Percentiles rank a stretch among this genome's conserved stretches.
phyloP scores from a whole-genome alignment of 2,888 invertebrate species.

The Dromius quadrimaculatus region DNA sequence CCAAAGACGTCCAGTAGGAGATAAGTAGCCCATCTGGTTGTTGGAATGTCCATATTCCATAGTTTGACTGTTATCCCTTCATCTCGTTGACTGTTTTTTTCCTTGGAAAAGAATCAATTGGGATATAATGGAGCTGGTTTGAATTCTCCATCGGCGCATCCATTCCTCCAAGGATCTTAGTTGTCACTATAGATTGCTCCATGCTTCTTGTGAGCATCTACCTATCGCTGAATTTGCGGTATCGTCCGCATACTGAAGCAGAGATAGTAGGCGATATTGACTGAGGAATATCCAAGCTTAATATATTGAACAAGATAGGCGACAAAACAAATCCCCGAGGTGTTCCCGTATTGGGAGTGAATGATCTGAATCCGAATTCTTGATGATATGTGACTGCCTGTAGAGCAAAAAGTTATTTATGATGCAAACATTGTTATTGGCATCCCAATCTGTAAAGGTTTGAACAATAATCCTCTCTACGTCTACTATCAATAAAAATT shows the following conservation, averaged over 20 bases:
- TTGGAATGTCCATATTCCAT: not conserved
- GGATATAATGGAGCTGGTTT: not conserved
- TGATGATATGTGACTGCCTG: too few species aligned
- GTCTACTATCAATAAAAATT: too few species aligned
- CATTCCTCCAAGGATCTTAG: not conserved
- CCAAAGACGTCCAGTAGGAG: not conserved
- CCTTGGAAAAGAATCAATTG: not conserved
- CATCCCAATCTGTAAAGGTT: too few species aligned
- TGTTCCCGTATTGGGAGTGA: not conserved
- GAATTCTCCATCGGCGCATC: not conserved
- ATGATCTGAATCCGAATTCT: too few species aligned
- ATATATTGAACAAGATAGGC: not conserved
- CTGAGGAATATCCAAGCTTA: not conserved
- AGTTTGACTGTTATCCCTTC: not conserved
- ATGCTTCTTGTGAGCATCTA: not conserved
- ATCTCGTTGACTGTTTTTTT: not conserved
- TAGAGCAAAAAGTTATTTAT: too few species aligned
- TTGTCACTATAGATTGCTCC: not conserved
- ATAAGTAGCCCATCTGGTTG: not conserved
- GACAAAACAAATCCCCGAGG: not conserved
- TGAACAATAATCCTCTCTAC: too few species aligned
- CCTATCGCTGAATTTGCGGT: not conserved
- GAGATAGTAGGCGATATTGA: not conserved
- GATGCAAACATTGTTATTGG: too few species aligned
- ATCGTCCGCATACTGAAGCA: conserved; percentile 1